Conservation (phyloP, 2,888 invertebrate genomes). For the Campoplex capitator region DNA sequence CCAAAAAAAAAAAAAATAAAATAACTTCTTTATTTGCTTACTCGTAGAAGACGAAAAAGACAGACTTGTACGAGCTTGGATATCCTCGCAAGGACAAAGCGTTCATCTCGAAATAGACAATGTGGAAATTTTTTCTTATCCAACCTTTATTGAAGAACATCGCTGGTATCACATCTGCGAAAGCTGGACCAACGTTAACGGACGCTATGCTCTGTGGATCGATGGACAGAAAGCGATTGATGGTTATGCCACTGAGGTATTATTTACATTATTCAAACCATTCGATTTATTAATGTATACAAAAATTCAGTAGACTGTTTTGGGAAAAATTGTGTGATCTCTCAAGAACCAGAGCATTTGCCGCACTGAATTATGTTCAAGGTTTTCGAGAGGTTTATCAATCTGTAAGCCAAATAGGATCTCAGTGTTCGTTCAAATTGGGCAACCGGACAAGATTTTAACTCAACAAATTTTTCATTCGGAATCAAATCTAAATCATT, state of each 20-base stretch:
- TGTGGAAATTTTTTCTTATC: slow-evolving; percentile 84
- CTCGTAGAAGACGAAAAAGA: slow-evolving; percentile 86
- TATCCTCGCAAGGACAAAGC: slow-evolving; percentile 86
- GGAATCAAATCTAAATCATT: not conserved
- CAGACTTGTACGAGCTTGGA: slow-evolving; percentile 87
- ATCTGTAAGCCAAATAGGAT: not conserved
- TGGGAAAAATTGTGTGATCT: too few relatives aligned
- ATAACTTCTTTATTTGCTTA: slow-evolving; percentile 8
- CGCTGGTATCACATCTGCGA: slow-evolving; percentile 89
- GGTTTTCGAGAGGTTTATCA: not conserved
- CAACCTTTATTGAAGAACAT: slow-evolving; percentile 78
- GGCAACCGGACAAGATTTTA: too few relatives aligned
- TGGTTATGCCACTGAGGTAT: slow-evolving; percentile 82
- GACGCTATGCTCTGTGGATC: slow-evolving; percentile 88
- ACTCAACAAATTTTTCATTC: not conserved
- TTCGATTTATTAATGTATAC: not conserved
- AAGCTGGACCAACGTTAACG: slow-evolving; percentile 88
- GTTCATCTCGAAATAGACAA: slow-evolving; percentile 87
- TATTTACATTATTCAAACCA: not conserved
- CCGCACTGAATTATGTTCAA: too few relatives aligned
- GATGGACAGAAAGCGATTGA: slow-evolving; percentile 86
- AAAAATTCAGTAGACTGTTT: not conserved
- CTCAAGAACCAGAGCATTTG: too few relatives aligned
- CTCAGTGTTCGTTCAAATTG: not conserved
- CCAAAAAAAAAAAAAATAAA: slow-evolving; percentile 3